These are phyloP conservation scores for Puntigrus tetrazona DNA, from an alignment of 2,113 vertebrate genomes.

Conservation along the genomic window DNA sequence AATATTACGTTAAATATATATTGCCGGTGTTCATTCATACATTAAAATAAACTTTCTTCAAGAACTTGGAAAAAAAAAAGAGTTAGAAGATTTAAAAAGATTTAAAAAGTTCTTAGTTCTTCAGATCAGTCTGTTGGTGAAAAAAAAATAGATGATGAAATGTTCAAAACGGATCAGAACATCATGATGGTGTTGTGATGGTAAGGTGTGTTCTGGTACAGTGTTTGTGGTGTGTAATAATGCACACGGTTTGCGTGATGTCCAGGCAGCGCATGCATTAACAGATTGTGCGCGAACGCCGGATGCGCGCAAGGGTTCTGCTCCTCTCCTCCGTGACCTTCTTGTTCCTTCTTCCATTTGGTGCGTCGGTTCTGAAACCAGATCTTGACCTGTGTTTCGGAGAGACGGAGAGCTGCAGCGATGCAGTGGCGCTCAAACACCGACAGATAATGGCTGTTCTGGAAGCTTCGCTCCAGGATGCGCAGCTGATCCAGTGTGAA, in stretches of 20 bases:
- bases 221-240: constrained; percentile 27
- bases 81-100: background rate
- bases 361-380: constrained; percentile 82
- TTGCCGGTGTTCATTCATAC: background rate
- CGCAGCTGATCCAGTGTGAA: constrained; percentile 75
- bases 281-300: background rate
- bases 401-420: constrained; percentile 68
- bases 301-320: constrained; percentile 1
- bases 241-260: constrained; percentile 12
- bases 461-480: constrained; percentile 74
- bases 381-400: constrained; percentile 80
- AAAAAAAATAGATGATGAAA: background rate
- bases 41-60: background rate
- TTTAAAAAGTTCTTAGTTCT: background rate
- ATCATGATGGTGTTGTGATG: constrained; percentile 25
- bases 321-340: constrained; percentile 48
- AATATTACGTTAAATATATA: constrained; percentile 6
- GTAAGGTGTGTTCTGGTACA: background rate
- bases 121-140: background rate
- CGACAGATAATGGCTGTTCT: constrained; percentile 73
- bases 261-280: background rate
- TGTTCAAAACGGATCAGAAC: constrained; percentile 25
- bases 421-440: constrained; percentile 74
- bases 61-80: background rate
- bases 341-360: constrained; percentile 79